Percentiles rank a stretch among this genome's conserved stretches.
Evolutionary conservation across 1,140 invertebrate species (phyloP).

Genomic region (Solenopsis invicta): DNA sequence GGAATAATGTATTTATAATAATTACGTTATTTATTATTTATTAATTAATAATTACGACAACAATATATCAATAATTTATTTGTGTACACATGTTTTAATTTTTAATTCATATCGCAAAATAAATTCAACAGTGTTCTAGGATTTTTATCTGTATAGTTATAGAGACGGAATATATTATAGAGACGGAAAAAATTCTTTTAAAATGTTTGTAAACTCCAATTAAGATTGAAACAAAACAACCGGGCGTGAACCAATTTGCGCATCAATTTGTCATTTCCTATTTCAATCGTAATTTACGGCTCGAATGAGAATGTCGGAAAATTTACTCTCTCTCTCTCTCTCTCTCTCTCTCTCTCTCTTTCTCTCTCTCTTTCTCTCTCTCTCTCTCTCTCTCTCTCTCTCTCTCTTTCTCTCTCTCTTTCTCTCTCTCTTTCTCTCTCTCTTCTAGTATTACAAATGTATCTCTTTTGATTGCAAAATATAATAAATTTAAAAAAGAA

Average conservation of each 20-base stretch:
- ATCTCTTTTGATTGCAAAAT: neutral
- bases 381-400: too few relatives aligned
- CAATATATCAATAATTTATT: neutral
- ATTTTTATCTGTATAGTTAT: neutral
- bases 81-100: neutral
- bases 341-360: too few relatives aligned
- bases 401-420: too few relatives aligned
- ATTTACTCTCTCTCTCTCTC: neutral
- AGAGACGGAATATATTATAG: neutral
- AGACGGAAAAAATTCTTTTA: neutral
- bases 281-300: conserved; percentile 25
- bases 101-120: neutral
- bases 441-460: neutral
- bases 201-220: conserved; percentile 18
- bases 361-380: too few relatives aligned
- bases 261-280: neutral
- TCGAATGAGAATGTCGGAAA: neutral
- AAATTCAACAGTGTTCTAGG: neutral
- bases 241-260: conserved; percentile 2
- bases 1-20: neutral
- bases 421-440: too few relatives aligned
- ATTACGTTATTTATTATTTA: neutral
- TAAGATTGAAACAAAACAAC: neutral
- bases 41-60: neutral
- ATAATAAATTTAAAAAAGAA: neutral